Conservation (phyloP, 2,888 invertebrate species). For the Epinotia nisella region DNA sequence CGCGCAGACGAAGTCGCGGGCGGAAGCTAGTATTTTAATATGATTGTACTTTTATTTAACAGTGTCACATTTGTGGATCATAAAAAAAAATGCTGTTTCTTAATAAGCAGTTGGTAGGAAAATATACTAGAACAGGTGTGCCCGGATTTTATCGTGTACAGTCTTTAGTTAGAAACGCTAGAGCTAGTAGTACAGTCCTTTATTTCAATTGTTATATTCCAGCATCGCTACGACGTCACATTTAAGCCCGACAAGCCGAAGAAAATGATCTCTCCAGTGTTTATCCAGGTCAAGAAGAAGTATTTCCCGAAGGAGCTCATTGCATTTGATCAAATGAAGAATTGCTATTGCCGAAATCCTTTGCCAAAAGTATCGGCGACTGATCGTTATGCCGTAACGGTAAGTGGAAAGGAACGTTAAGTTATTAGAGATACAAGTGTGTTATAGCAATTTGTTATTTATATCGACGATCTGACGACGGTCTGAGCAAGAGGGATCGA, state of each 20-base stretch:
- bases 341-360: conserved; percentile 82
- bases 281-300: conserved; percentile 63
- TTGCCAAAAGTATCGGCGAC: conserved; percentile 69
- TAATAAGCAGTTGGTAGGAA: no score
- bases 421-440: neutral
- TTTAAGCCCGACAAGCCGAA: conserved; percentile 89
- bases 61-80: no score
- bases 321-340: conserved; percentile 91
- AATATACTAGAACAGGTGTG: no score
- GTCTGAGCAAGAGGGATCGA: no score
- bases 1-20: no score
- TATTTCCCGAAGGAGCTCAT: conserved; percentile 74
- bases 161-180: no score
- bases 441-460: neutral
- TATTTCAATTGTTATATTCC: conserved; percentile 53
- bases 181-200: conserved; percentile 50
- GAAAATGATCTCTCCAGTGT: conserved; percentile 82
- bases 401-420: conserved; percentile 54
- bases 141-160: no score
- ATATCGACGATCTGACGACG: neutral
- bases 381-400: conserved; percentile 56
- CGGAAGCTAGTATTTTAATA: no score
- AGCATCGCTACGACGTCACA: conserved; percentile 93
- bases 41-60: no score
- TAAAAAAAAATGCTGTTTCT: no score